These are phyloP conservation scores for Metalampra italica DNA, from an alignment of 2,888 invertebrate genomes.

Conservation along the genomic window DNA sequence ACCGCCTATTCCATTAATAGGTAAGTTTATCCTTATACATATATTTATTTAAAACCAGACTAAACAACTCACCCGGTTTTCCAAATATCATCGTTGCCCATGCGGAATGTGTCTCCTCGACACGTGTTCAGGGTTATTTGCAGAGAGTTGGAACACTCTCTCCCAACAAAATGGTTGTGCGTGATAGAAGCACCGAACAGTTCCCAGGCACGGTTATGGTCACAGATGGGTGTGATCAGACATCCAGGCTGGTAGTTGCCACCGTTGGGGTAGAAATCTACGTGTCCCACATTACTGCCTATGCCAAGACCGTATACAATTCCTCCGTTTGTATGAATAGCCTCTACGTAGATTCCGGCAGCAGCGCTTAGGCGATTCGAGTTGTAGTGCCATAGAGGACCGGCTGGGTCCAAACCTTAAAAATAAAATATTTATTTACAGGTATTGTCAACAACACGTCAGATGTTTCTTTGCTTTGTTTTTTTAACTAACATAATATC, in stretches of 20 bases:
- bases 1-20: too few species aligned
- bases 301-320: slow-evolving; percentile 55
- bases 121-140: slow-evolving; percentile 28
- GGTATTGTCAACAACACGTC: background rate
- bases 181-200: slow-evolving; percentile 35
- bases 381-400: slow-evolving; percentile 29
- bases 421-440: background rate
- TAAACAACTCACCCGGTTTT: slow-evolving; percentile 25
- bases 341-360: slow-evolving; percentile 41
- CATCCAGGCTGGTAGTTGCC: slow-evolving; percentile 46
- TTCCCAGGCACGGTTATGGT: slow-evolving; percentile 38
- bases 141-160: slow-evolving; percentile 19
- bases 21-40: too few species aligned
- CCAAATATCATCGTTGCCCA: slow-evolving; percentile 36
- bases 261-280: slow-evolving; percentile 75
- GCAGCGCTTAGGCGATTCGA: slow-evolving; percentile 21
- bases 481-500: too few species aligned
- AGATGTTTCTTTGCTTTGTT: too few species aligned
- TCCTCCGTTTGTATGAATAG: slow-evolving; percentile 49
- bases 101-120: slow-evolving; percentile 20
- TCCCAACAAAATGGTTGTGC: slow-evolving; percentile 29
- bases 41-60: background rate
- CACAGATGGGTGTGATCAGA: slow-evolving; percentile 21
- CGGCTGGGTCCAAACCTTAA: slow-evolving; percentile 39
- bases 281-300: slow-evolving; percentile 57